A percentile compares a stretch with the other conserved stretches of the same genome.
Evolutionary conservation across 2,888 invertebrate genomes (phyloP).

Genomic region (Tenthredo notha): DNA sequence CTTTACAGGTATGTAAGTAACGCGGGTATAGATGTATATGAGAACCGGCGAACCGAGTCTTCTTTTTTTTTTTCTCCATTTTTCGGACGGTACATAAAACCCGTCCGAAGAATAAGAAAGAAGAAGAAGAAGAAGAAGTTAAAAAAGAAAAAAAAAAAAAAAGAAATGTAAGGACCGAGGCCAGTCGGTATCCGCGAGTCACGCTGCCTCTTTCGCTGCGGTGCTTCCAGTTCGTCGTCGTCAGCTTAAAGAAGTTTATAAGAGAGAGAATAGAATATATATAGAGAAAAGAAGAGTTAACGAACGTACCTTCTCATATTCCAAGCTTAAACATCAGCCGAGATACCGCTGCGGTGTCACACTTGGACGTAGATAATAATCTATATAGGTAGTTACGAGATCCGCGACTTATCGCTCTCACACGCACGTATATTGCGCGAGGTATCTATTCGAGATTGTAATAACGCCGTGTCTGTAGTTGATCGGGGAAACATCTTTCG

Average conservation of each 20-base stretch:
- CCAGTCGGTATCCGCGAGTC: slow-evolving; percentile 16
- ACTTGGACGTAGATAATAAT: slow-evolving; percentile 6
- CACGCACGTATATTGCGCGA: too few relatives aligned
- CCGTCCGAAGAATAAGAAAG: not conserved
- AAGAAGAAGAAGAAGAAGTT: not conserved
- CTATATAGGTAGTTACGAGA: not conserved
- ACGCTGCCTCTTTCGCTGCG: slow-evolving; percentile 16
- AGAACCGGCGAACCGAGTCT: not conserved
- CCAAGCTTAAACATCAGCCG: not conserved
- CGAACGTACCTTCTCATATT: slow-evolving; percentile 34
- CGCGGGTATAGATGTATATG: not conserved
- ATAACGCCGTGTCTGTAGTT: not conserved
- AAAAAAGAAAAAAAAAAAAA: not conserved
- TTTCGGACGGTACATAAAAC: not conserved
- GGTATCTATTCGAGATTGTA: too few relatives aligned
- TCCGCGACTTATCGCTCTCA: not conserved
- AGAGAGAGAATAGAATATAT: not conserved
- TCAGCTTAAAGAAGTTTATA: not conserved
- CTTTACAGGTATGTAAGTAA: not conserved
- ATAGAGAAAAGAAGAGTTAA: slow-evolving; percentile 1
- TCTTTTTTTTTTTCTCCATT: not conserved
- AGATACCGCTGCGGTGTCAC: slow-evolving; percentile 39
- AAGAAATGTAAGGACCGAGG: not conserved
- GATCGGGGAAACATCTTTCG: not conserved
- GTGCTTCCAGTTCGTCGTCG: not conserved